phyloP scores from a whole-genome alignment of 2,113 vertebrate genomes.

The Brevimyrus niger region DNA sequence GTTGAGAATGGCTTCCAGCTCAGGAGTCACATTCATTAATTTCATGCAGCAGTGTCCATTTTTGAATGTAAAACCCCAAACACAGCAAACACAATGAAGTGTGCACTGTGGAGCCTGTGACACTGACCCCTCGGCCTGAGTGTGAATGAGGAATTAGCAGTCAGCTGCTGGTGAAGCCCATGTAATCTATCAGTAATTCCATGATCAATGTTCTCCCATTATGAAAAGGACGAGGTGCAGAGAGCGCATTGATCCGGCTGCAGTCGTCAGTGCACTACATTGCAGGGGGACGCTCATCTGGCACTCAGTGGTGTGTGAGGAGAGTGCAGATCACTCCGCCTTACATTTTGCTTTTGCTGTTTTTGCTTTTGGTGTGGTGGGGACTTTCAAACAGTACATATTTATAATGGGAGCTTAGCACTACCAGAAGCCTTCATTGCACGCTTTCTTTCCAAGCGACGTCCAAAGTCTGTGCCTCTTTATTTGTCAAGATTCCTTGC shows the following conservation, averaged over 20 bases:
- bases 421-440: background rate
- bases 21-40: background rate
- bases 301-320: background rate
- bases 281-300: background rate
- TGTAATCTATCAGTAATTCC: slow-evolving; percentile 10
- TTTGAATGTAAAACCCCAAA: background rate
- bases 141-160: background rate
- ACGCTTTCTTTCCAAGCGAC: background rate
- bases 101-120: background rate
- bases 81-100: background rate
- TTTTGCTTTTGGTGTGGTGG: background rate
- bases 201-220: slow-evolving; percentile 11
- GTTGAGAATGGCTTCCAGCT: background rate
- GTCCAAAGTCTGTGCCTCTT: background rate
- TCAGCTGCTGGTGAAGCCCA: background rate
- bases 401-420: background rate
- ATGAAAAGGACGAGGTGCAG: background rate
- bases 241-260: background rate
- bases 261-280: background rate
- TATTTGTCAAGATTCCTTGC: background rate
- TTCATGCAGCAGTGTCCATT: background rate
- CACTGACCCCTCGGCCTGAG: background rate
- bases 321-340: background rate
- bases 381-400: background rate
- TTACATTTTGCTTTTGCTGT: background rate